Evolutionary conservation across 1,140 invertebrate genomes (phyloP).

Genomic region (Leptopilina boulardi): DNA sequence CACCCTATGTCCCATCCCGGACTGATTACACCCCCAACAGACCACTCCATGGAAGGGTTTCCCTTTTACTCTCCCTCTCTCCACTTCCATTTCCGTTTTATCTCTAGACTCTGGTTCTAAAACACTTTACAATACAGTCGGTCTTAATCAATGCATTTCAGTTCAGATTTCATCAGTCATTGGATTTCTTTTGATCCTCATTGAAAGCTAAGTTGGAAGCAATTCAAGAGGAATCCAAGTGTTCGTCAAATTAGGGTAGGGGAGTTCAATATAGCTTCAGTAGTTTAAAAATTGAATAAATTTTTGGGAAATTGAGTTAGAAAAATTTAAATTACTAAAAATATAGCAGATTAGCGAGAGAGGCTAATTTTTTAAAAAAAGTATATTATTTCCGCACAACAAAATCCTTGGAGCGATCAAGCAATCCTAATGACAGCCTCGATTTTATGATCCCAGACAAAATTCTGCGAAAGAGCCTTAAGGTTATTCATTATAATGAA

Average conservation of each 20-base stretch:
- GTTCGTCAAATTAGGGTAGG: background rate
- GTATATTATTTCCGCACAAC: slow-evolving; percentile 6
- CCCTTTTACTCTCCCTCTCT: slow-evolving; percentile 34
- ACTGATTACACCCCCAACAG: slow-evolving; percentile 55
- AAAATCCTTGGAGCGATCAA: slow-evolving; percentile 9
- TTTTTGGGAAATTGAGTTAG: too few species aligned
- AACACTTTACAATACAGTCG: slow-evolving; percentile 10
- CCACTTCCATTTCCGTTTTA: slow-evolving; percentile 15
- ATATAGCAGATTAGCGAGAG: slow-evolving; percentile 12
- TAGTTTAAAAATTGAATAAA: too few species aligned
- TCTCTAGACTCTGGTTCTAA: background rate
- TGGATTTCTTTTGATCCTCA: slow-evolving; percentile 28
- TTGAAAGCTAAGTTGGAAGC: background rate
- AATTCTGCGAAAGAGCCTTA: slow-evolving; percentile 55
- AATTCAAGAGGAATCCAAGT: slow-evolving; percentile 1
- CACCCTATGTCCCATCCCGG: slow-evolving; percentile 57
- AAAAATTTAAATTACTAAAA: too few species aligned
- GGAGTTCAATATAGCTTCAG: too few species aligned
- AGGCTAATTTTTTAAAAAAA: background rate
- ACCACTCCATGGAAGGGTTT: background rate
- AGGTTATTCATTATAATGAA: background rate
- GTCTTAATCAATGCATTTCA: slow-evolving; percentile 23
- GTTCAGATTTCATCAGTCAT: background rate
- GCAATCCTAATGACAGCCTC: slow-evolving; percentile 55
- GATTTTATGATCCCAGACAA: slow-evolving; percentile 56